Evolutionary conservation across 2,888 invertebrate genomes (phyloP).

Genomic region (Trichacis sp.): DNA sequence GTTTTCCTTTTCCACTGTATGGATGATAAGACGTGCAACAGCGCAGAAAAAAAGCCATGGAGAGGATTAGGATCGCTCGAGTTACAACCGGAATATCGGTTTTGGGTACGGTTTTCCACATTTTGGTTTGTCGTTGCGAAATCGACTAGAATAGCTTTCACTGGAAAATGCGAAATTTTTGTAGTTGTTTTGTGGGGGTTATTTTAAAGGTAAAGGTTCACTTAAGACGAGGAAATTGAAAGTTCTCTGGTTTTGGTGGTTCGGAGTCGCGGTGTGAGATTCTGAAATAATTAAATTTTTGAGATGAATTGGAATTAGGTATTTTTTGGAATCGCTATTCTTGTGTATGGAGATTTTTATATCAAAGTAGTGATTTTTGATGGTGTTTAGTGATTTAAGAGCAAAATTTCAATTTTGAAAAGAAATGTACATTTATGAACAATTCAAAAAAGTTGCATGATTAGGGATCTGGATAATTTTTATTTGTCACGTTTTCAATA

Average conservation of each 20-base stretch:
- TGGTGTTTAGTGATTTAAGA: too few species aligned
- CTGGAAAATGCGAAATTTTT: constrained; percentile 18
- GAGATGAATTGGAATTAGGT: too few species aligned
- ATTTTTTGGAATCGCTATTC: too few species aligned
- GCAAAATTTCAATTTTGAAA: too few species aligned
- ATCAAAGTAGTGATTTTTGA: too few species aligned
- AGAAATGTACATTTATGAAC: background rate
- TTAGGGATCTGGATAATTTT: too few species aligned
- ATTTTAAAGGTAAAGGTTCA: background rate
- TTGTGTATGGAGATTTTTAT: too few species aligned
- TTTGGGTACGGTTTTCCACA: constrained; percentile 10
- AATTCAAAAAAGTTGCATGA: too few species aligned
- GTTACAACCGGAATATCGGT: constrained; percentile 5
- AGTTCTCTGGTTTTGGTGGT: background rate
- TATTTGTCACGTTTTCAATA: too few species aligned
- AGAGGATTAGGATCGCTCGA: constrained; percentile 60
- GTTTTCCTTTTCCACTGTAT: constrained; percentile 83
- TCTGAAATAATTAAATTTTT: background rate
- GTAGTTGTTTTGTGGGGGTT: background rate
- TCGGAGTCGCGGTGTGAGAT: background rate
- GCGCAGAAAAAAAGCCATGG: constrained; percentile 76
- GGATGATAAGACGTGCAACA: constrained; percentile 81
- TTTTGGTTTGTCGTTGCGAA: constrained; percentile 3
- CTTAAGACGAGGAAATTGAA: constrained; percentile 8
- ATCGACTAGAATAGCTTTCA: constrained; percentile 7